phyloP scores from a whole-genome alignment of 2,888 invertebrate species.

The Phania funesta region DNA sequence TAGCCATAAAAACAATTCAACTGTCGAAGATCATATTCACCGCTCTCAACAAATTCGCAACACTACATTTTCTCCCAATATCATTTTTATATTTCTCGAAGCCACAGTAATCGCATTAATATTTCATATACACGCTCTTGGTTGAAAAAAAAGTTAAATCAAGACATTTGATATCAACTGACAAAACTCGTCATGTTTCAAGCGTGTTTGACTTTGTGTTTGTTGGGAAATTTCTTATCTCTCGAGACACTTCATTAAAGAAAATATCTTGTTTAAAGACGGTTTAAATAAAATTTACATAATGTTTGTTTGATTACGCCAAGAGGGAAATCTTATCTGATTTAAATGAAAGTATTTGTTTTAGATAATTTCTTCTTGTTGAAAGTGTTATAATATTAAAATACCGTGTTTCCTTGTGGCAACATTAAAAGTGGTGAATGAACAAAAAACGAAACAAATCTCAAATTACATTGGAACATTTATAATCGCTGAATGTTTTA shows the following conservation, averaged over 20 bases:
- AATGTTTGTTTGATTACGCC: constrained; percentile 12
- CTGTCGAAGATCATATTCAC: too few species aligned
- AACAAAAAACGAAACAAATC: constrained; percentile 13
- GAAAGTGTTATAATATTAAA: constrained; percentile 58
- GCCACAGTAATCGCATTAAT: too few species aligned
- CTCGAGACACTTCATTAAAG: constrained; percentile 6
- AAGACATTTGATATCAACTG: too few species aligned
- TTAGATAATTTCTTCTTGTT: neutral
- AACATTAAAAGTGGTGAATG: neutral
- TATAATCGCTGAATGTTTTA: neutral
- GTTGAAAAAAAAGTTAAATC: too few species aligned
- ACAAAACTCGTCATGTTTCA: neutral
- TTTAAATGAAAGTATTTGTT: neutral
- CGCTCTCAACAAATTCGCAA: too few species aligned
- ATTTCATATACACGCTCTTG: too few species aligned
- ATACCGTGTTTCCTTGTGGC: constrained; percentile 14
- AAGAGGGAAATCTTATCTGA: constrained; percentile 20
- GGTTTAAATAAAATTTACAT: constrained; percentile 30
- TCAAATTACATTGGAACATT: constrained; percentile 44
- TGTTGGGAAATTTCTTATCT: neutral
- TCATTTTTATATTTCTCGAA: too few species aligned
- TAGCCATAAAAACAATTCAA: too few species aligned
- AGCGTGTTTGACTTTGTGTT: neutral
- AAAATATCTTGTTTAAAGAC: constrained; percentile 15
- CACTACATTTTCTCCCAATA: too few species aligned